A percentile compares a stretch with the other conserved stretches of the same genome.
Evolutionary conservation across 2,113 vertebrate species (phyloP).

Genomic region (Siniperca knerii): DNA sequence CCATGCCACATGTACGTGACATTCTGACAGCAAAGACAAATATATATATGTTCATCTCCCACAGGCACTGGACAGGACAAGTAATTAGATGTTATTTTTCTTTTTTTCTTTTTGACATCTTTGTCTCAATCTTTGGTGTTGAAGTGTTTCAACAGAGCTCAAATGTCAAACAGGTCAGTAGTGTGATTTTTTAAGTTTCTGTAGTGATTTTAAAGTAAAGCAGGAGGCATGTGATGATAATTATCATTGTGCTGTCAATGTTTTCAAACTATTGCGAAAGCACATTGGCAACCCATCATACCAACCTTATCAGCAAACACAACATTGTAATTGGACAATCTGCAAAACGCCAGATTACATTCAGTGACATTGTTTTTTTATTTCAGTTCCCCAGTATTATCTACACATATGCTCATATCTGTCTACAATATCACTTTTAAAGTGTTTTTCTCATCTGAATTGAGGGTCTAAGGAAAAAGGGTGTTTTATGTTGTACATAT

Average conservation of each 20-base stretch:
- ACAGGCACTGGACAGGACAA: not conserved
- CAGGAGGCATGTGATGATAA: not conserved
- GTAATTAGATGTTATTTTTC: not conserved
- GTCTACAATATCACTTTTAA: not conserved
- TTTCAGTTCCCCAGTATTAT: not conserved
- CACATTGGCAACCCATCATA: not conserved
- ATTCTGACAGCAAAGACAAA: constrained; percentile 63
- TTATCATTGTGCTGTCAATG: not conserved
- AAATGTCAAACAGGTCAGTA: constrained; percentile 1
- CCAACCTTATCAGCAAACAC: not conserved
- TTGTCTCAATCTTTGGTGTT: not conserved
- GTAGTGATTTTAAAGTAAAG: not conserved
- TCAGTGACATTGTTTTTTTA: too few relatives aligned
- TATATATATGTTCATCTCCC: constrained; percentile 51
- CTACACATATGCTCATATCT: not conserved
- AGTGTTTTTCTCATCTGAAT: too few relatives aligned
- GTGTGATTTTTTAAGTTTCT: not conserved
- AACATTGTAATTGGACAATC: not conserved
- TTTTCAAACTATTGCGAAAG: not conserved
- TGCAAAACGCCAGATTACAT: not conserved
- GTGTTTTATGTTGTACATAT: too few relatives aligned
- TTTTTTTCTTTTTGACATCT: constrained; percentile 2
- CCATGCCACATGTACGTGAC: constrained; percentile 73
- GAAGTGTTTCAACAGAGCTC: not conserved
- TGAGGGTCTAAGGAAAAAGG: too few relatives aligned